These are phyloP conservation scores for Zaprionus lineosus DNA, from an alignment of 2,888 invertebrate species.

Conservation along the genomic window DNA sequence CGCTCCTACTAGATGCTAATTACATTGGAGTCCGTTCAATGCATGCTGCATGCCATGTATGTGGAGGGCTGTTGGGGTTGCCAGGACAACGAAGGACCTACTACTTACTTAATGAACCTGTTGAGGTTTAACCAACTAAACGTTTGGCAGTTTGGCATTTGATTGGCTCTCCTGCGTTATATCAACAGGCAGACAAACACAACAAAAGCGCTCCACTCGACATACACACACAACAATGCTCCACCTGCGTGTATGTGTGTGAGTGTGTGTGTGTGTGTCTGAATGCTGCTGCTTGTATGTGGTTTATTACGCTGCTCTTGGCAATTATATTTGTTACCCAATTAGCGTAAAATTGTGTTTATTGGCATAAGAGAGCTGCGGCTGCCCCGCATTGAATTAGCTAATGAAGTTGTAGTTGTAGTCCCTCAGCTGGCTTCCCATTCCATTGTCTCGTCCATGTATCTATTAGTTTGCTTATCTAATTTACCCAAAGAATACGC, in stretches of 20 bases:
- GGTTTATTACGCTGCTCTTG: slow-evolving; percentile 78
- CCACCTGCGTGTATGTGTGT: slow-evolving; percentile 27
- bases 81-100: slow-evolving; percentile 43
- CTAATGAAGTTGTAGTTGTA: slow-evolving; percentile 74
- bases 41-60: background rate
- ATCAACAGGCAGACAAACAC: slow-evolving; percentile 46
- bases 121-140: slow-evolving; percentile 58
- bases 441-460: slow-evolving; percentile 15
- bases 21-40: slow-evolving; percentile 38
- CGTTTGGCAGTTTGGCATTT: slow-evolving; percentile 26
- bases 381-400: slow-evolving; percentile 60
- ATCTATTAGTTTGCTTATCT: slow-evolving; percentile 68
- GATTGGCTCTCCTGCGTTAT: slow-evolving; percentile 25
- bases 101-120: slow-evolving; percentile 74
- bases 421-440: background rate
- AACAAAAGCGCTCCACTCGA: no score
- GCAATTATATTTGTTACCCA: slow-evolving; percentile 81
- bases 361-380: slow-evolving; percentile 64
- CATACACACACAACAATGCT: no score
- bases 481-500: slow-evolving; percentile 63
- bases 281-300: slow-evolving; percentile 46
- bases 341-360: slow-evolving; percentile 80
- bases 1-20: slow-evolving; percentile 49
- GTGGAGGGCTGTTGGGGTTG: slow-evolving; percentile 40
- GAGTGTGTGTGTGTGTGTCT: slow-evolving; percentile 16